Percentiles rank a stretch among this genome's conserved stretches.
Evolutionary conservation across 2,888 invertebrate species (phyloP).

Genomic region (Rambutsinella grinnellia): DNA sequence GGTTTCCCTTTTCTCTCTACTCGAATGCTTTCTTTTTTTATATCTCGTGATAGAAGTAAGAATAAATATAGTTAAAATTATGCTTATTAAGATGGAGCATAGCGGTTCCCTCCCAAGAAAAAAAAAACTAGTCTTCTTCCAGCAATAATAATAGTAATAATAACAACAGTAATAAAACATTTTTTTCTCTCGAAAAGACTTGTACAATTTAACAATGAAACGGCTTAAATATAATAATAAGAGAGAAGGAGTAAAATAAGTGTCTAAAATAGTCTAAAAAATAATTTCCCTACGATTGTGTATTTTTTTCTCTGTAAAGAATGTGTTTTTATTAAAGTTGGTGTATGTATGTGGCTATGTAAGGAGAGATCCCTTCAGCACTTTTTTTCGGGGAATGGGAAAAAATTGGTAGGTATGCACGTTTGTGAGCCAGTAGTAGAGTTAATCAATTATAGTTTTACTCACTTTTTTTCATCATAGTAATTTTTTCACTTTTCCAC

Average conservation of each 20-base stretch:
- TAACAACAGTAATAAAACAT: slow-evolving; percentile 19
- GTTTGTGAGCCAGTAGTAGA: slow-evolving; percentile 41
- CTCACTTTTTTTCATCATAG: too few species aligned
- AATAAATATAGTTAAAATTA: not conserved
- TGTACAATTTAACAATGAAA: slow-evolving; percentile 21
- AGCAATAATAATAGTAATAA: slow-evolving; percentile 41
- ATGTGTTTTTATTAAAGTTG: not conserved
- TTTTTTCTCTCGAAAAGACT: not conserved
- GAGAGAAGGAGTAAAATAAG: slow-evolving; percentile 17
- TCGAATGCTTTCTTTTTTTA: not conserved
- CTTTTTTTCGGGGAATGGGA: not conserved
- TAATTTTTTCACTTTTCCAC: not conserved
- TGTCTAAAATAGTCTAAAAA: not conserved
- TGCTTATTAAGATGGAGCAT: not conserved
- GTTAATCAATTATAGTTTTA: not conserved
- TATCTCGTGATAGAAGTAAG: not conserved
- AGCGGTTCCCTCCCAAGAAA: not conserved
- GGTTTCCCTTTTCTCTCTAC: too few species aligned
- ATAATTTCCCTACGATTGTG: slow-evolving; percentile 3
- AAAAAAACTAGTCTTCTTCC: not conserved
- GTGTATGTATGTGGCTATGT: slow-evolving; percentile 2
- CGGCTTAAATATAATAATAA: too few species aligned
- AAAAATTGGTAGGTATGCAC: slow-evolving; percentile 24
- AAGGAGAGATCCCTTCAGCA: not conserved
- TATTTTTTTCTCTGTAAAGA: not conserved